Base-by-base conservation (phyloP, 2,797 vertebrate species). In the Gymnoscopelus braueri region DNA sequence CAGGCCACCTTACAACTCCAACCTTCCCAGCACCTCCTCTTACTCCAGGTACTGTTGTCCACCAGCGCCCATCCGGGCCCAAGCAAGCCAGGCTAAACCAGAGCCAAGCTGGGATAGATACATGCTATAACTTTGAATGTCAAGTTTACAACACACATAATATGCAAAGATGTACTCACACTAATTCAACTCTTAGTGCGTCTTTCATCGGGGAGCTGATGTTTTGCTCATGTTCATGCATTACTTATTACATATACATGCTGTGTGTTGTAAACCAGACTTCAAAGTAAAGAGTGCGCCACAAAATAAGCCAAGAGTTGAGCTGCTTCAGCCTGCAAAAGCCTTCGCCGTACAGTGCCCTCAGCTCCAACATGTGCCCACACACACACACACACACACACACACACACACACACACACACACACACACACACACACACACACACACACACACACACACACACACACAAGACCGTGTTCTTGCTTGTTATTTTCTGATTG, bases 11-110 rank as follows among this genome's bases (percentile, higher is more conserved):
- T 98, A 96, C 89, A 89, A 95, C 81, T 94, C 96, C 79, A 94
- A 94, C 89, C 95, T 96, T 65, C 88, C 96, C 91, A 88, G 95
- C 93, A 94, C 96, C 94, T 92, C 98, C 82, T 95, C 98, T 90
- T 98, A 97, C 92, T 93, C 96, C 94, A 98, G 98, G 98, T 99
- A 96, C 93, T 69, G 94, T 96, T 95, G 87, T 87, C 82, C 79
- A 87, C 89, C 81, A 88, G 3, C 53, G 60, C 74, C 39, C 39
- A 8, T 2, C 35, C 68, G 11, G 61, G 15, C 65, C 19, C 12
- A 55, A 60, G 59, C 54, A 2, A 65, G 63, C 23, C 59, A 5
- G 10, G 63, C 29, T 44, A 14, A 24, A 15, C 29, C 62, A 47
- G 59, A 60, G 39, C 39, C 39, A 44, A 9, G 39, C 39, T 44